A percentile compares a stretch with the other conserved stretches of the same genome.
These are phyloP conservation scores for Crocuta crocuta DNA, from an alignment of 2,113 vertebrate genomes.

Conservation along the genomic window DNA sequence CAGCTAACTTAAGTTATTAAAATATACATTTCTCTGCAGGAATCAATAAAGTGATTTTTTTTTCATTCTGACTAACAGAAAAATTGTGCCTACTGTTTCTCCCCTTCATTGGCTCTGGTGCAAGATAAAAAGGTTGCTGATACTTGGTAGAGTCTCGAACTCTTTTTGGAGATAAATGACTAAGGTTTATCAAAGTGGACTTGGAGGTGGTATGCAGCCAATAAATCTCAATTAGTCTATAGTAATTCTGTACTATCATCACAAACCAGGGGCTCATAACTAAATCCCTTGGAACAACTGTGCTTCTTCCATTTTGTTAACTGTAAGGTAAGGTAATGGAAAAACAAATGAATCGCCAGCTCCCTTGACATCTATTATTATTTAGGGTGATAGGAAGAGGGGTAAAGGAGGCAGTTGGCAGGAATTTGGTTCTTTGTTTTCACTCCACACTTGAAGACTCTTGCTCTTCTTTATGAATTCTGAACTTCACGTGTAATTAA, in stretches of 20 bases:
- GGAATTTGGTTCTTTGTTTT: conserved; percentile 13
- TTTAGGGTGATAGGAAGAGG: not conserved
- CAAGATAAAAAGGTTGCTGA: conserved; percentile 21
- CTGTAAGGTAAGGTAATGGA: not conserved
- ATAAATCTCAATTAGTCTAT: conserved; percentile 35
- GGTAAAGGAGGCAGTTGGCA: not conserved
- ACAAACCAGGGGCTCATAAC: not conserved
- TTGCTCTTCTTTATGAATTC: conserved; percentile 22
- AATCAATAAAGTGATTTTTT: not conserved
- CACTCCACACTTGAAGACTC: conserved; percentile 25
- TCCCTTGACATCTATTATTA: not conserved
- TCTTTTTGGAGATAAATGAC: conserved; percentile 19
- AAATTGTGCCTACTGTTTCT: not conserved
- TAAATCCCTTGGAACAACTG: not conserved
- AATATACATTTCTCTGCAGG: not conserved
- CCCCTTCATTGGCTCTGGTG: not conserved
- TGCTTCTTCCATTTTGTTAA: not conserved
- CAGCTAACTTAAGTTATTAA: not conserved
- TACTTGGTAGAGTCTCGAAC: not conserved
- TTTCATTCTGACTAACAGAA: conserved; percentile 43
- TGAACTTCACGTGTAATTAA: conserved; percentile 3
- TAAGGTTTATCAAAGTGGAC: not conserved
- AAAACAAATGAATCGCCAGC: not conserved
- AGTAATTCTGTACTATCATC: not conserved
- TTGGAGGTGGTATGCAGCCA: not conserved